Base-by-base conservation (phyloP, 2,113 vertebrate species). In the Apodemus speciosus region DNA sequence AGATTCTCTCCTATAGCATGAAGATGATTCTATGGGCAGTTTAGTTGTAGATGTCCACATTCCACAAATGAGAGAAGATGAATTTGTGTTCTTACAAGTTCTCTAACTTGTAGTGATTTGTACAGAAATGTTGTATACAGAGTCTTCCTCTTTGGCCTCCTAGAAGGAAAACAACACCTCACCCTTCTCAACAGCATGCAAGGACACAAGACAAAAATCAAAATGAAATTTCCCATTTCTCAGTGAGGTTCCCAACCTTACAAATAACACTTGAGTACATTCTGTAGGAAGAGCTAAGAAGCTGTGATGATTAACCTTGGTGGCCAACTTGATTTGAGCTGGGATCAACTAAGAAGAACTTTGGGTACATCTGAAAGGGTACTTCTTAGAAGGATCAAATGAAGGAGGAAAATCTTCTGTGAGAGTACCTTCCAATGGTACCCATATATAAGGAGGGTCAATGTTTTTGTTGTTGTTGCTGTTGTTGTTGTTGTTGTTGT, bases 21-120 rank as follows among this genome's bases (percentile, higher is more conserved):
- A 2, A n/a, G 3, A 40, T 38, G 9, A 5, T 13, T 43, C n/a
- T 16, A 38, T 13, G 1, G 0, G 8, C 64, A 62, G 32, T 38
- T 87, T 9, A 0, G 66, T 11, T 86, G 25, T 15, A 9, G n/a
- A 5, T 35, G 53, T 77, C 40, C n/a, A 11, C 8, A 30, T 6
- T 3, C 14, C 6, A 77, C 10, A 62, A 60, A 13, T 9, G 11
- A 13, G 30, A 68, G 43, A 27, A 68, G 60, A 89, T 35, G 43
- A 32, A 35, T 43, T n/a, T 90, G 23, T 51, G 27, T 60, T 60
- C 10, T 46, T 87, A 35, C 21, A 40, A 72, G 35, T 83, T 21
- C 21, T 9, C 1, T 10, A 72, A 9, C 11, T n/a, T 86, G 16
- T 87, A 35, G 8, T n/a, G 21, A 43, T 84, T 69, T 79, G 13